Evolutionary conservation across 2,113 vertebrate species (phyloP).

Genomic region (Mirza zaza): DNA sequence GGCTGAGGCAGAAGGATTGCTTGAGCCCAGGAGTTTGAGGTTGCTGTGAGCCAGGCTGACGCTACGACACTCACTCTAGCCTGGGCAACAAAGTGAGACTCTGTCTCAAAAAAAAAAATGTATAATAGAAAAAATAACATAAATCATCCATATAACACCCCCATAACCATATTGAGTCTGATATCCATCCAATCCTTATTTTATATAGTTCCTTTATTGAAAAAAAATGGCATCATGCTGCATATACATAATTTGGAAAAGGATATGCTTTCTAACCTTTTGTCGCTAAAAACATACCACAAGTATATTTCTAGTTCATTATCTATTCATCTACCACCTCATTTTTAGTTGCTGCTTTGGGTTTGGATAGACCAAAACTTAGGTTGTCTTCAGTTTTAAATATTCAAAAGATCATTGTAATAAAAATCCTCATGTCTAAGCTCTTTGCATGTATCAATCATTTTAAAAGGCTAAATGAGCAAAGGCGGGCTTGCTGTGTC

Average conservation of each 20-base stretch:
- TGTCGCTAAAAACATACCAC: not conserved
- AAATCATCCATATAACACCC: not conserved
- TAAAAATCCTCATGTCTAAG: not conserved
- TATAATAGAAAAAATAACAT: not conserved
- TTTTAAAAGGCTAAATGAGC: not conserved
- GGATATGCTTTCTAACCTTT: not conserved
- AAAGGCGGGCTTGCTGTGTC: not conserved
- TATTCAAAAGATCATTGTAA: conserved; percentile 6
- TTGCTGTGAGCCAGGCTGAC: no score
- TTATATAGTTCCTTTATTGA: not conserved
- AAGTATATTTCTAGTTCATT: not conserved
- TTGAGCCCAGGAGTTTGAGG: no score
- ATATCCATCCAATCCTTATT: not conserved
- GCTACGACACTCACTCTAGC: no score
- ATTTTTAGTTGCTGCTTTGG: not conserved
- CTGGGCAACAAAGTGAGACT: no score
- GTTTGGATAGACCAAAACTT: not conserved
- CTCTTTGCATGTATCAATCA: not conserved
- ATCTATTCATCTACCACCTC: not conserved
- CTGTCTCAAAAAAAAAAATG: no score
- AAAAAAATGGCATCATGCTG: not conserved
- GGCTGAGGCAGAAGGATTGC: no score
- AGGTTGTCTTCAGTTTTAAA: conserved; percentile 9
- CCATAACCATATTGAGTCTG: not conserved
- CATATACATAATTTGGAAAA: conserved; percentile 12